Conservation (phyloP, 2,797 vertebrate genomes). For the Sternarchorhynchus goeldii region DNA sequence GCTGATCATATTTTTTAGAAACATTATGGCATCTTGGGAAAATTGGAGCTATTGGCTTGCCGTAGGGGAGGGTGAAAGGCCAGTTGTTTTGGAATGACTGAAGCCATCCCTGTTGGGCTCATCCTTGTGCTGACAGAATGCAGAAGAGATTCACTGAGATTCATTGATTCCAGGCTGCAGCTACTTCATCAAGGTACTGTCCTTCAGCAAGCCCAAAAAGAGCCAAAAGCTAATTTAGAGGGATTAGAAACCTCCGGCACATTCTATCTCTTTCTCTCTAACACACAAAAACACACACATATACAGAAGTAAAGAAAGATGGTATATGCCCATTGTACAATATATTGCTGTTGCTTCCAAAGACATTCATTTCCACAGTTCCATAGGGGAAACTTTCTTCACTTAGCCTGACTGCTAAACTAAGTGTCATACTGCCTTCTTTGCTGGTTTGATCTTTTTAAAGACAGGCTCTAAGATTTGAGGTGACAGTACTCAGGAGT, state of each 20-base stretch:
- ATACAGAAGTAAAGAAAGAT: background rate
- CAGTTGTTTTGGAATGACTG: conserved; percentile 13
- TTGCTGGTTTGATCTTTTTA: conserved; percentile 12
- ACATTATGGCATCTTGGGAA: background rate
- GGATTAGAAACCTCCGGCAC: conserved; percentile 42
- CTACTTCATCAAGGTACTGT: conserved; percentile 70
- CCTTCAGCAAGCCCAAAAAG: conserved; percentile 68
- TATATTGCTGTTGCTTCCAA: background rate
- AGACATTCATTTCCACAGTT: background rate
- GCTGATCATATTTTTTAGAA: background rate
- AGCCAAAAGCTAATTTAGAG: conserved; percentile 57
- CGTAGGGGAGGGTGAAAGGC: background rate
- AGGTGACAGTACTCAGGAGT: conserved; percentile 52
- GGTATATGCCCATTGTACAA: background rate
- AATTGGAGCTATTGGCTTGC: background rate
- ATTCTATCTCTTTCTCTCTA: background rate
- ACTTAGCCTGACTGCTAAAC: background rate
- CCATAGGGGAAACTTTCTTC: background rate
- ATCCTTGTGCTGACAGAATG: conserved; percentile 37
- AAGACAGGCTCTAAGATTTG: conserved; percentile 36
- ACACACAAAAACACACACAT: background rate
- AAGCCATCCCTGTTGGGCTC: background rate
- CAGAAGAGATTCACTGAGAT: conserved; percentile 48
- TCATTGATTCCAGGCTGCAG: conserved; percentile 67
- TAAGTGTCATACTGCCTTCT: conserved; percentile 1